Evolutionary conservation across 2,888 invertebrate genomes (phyloP).

Genomic region (Pachymerium ferrugineum): DNA sequence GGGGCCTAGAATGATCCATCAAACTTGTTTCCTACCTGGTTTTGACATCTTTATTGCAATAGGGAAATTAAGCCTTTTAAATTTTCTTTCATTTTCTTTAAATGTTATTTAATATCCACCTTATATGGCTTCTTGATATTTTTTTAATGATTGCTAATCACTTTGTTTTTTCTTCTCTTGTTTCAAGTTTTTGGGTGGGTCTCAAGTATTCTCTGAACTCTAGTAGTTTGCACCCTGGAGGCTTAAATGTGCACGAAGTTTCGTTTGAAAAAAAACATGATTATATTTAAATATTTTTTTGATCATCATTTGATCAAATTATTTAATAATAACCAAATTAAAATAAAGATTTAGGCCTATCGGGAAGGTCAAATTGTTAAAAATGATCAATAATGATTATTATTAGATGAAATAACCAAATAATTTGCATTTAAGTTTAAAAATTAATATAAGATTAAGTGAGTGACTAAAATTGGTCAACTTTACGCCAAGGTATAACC

Average conservation of each 20-base stretch:
- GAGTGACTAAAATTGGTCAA: too few species aligned
- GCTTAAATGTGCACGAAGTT: background rate
- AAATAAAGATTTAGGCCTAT: too few species aligned
- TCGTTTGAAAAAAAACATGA: background rate
- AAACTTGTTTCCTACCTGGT: background rate
- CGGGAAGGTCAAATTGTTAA: too few species aligned
- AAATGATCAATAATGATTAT: too few species aligned
- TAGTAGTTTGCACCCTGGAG: slow-evolving; percentile 18
- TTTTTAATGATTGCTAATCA: background rate
- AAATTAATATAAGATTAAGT: too few species aligned
- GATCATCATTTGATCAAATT: too few species aligned
- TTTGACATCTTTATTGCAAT: background rate
- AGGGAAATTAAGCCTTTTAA: background rate
- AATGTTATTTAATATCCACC: background rate
- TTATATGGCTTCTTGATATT: background rate
- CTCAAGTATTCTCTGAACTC: background rate
- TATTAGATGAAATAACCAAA: too few species aligned
- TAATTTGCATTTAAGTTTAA: too few species aligned
- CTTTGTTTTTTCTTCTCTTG: background rate
- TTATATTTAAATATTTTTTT: too few species aligned
- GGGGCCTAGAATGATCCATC: background rate
- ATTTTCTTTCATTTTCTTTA: background rate
- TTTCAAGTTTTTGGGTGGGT: background rate
- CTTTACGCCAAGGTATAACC: too few species aligned
- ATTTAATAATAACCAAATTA: too few species aligned